These are phyloP conservation scores for Odobenus rosmarus DNA, from an alignment of 2,113 vertebrate species.

Conservation along the genomic window DNA sequence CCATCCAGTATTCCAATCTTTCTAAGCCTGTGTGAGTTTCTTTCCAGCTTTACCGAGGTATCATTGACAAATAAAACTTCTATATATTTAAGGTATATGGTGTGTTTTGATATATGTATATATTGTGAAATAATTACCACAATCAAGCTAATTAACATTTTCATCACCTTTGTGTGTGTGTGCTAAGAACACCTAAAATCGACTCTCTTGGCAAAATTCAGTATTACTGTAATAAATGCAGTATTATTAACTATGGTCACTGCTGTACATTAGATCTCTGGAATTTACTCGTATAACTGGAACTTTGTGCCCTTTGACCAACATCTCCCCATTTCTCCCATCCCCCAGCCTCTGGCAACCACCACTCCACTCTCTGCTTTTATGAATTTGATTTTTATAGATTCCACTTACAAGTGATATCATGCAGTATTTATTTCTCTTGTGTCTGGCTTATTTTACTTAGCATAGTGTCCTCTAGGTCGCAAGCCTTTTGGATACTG, in stretches of 20 bases:
- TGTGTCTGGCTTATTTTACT: not conserved
- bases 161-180: too few relatives aligned
- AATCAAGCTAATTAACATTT: not conserved
- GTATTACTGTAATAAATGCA: not conserved
- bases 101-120: not conserved
- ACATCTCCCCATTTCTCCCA: not conserved
- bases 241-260: not conserved
- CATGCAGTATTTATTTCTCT: slow-evolving; percentile 4
- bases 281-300: not conserved
- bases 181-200: not conserved
- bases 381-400: not conserved
- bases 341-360: not conserved
- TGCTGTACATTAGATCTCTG: not conserved
- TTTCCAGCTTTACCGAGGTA: not conserved
- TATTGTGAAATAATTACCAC: not conserved
- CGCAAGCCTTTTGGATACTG: not conserved
- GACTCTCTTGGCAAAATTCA: not conserved
- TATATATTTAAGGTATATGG: not conserved
- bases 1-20: not conserved
- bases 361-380: not conserved
- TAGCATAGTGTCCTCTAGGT: not conserved
- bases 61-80: not conserved
- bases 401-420: not conserved
- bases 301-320: not conserved
- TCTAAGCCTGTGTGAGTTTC: not conserved